Base-by-base conservation (phyloP, 2,888 invertebrate species). In the Macaria liturata region DNA sequence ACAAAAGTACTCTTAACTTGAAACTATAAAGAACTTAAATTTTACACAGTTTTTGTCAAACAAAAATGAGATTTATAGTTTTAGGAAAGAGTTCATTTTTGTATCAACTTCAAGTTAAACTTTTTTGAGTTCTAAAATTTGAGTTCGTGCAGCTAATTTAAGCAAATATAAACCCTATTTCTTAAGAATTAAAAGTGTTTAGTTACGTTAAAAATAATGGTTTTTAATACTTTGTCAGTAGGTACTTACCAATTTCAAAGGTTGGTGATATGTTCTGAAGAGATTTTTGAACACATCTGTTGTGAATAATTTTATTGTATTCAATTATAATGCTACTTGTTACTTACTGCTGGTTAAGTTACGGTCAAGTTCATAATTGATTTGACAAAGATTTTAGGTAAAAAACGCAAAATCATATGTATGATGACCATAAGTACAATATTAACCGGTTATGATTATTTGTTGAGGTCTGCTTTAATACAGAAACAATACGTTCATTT, bases 1-100 rank as follows among this genome's bases (percentile, higher is more conserved):
- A 46, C 54, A 50, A 54, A 39, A 54, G 58, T 49, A 20, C 54
- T n/a, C 49, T 59, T 54, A 54, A 54, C 58, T 59, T 40, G 54
- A 49, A 54, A 54, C 49, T 44, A 9, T 43, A 45, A 32, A 48
- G 43, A 4, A 3, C 39, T 43, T 34, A 20, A 30, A 8, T n/a
- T 46, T 32, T 0, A 20, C 3, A 32, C 8, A 42, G 5, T 9
- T 45, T 44, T 45, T 4, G 42, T 39, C 30, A 32, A 20, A 42
- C 46, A 40, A 55, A 49, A 49, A 46, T 42, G 1, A 34, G 4
- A 4, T 9, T 9, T 49, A 55, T 32, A n/a, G 0, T 3, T 5
- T 32, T n/a, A 0, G 3, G 3, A 44, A 34, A 47, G 9, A 34
- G 43, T 32, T 7, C 3, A 32, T 7, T 42, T 42, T 43, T 4